Conservation (phyloP, 2,797 vertebrate species). For the Oceanodroma leucorhoa region DNA sequence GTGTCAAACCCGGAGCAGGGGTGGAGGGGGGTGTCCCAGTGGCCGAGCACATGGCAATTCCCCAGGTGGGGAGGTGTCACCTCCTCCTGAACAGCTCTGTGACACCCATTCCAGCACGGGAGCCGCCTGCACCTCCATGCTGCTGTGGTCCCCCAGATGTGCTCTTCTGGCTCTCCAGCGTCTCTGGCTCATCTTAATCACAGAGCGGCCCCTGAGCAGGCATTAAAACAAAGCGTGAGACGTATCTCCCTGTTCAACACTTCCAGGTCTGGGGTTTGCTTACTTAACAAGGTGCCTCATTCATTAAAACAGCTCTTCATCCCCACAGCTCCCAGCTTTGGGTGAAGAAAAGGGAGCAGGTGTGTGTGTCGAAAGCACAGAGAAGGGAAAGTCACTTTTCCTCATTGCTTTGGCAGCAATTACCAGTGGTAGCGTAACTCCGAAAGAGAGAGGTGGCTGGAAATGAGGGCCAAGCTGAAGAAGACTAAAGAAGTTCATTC, state of each 20-base stretch:
- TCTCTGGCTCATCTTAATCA: background rate
- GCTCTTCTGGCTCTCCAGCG: background rate
- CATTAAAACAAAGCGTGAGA: background rate
- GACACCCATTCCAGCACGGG: background rate
- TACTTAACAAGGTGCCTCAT: background rate
- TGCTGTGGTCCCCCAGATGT: rapidly evolving
- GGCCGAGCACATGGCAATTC: rapidly evolving
- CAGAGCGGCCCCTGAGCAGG: background rate
- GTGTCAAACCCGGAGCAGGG: background rate
- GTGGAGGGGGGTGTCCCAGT: rapidly evolving
- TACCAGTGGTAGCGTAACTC: rapidly evolving
- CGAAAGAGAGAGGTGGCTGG: background rate
- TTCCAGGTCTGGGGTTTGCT: background rate
- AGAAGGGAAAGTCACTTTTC: background rate
- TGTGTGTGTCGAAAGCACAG: background rate
- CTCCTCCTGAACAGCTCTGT: background rate
- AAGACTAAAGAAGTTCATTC: background rate
- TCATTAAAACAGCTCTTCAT: rapidly evolving
- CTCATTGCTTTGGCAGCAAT: background rate
- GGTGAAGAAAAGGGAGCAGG: background rate
- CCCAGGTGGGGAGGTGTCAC: background rate
- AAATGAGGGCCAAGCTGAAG: background rate
- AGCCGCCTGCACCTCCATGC: background rate
- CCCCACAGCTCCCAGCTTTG: background rate
- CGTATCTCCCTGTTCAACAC: background rate